phyloP scores from a whole-genome alignment of 2,113 vertebrate species.

The Ctenomys sociabilis region DNA sequence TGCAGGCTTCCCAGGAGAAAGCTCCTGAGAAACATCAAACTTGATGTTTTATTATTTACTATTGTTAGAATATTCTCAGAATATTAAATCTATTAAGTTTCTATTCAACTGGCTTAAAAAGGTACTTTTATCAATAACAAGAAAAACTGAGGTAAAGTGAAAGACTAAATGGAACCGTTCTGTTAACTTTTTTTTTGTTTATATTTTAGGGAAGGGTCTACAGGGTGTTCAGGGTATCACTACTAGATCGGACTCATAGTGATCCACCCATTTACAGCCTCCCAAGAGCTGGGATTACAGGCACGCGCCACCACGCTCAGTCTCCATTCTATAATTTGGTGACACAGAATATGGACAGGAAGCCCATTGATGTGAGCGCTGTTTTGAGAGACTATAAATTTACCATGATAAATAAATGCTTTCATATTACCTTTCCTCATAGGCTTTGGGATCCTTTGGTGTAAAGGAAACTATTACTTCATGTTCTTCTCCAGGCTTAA shows the following conservation, averaged over 20 bases:
- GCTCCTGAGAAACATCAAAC: constrained; percentile 31
- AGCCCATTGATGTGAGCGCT: neutral
- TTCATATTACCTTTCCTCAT: constrained; percentile 88
- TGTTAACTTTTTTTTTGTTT: neutral
- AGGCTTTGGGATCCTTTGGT: constrained; percentile 80
- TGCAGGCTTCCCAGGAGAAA: neutral
- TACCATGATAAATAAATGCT: neutral
- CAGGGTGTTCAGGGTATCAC: too few species aligned
- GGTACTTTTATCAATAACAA: constrained; percentile 30
- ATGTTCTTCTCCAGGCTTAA: constrained; percentile 91
- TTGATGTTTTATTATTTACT: neutral
- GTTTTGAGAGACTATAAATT: neutral
- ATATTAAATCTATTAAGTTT: constrained; percentile 57
- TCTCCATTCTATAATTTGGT: neutral
- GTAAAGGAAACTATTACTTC: constrained; percentile 89
- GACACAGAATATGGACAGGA: neutral
- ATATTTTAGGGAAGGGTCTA: too few species aligned
- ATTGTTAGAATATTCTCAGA: constrained; percentile 38
- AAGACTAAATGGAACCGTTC: neutral
- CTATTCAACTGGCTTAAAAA: constrained; percentile 49
- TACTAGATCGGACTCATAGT: too few species aligned
- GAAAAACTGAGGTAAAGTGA: neutral
- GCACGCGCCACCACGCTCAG: too few species aligned
- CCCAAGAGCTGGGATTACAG: too few species aligned
- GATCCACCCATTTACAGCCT: too few species aligned